Evolutionary conservation across 2,797 vertebrate species (phyloP).

Genomic region (Orientallactaga sibirica): DNA sequence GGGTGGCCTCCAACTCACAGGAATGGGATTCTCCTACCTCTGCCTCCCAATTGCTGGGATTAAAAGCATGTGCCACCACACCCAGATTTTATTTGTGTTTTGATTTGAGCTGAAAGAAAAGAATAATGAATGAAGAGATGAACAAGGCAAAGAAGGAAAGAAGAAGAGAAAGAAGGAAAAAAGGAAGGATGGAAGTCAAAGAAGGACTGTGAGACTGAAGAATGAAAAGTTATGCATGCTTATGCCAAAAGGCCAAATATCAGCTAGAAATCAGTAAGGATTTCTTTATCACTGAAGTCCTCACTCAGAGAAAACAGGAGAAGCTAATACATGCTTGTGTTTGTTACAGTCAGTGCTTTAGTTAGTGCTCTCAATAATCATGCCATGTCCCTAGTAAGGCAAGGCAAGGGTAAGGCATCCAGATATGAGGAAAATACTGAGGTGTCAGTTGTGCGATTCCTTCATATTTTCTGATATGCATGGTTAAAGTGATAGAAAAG

Average conservation of each 20-base stretch:
- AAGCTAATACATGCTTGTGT: not conserved
- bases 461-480: conserved; percentile 22
- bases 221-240: not conserved
- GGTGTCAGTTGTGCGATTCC: not conserved
- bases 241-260: not conserved
- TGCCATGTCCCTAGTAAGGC: conserved; percentile 1
- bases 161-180: fast-evolving
- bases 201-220: not conserved
- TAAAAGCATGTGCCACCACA: too few relatives aligned
- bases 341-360: not conserved
- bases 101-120: not conserved
- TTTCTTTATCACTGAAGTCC: not conserved
- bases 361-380: not conserved
- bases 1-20: too few relatives aligned
- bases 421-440: conserved; percentile 28
- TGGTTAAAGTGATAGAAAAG: conserved; percentile 47
- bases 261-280: not conserved
- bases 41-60: too few relatives aligned
- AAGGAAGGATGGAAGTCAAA: fast-evolving
- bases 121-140: fast-evolving
- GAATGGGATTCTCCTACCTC: too few relatives aligned
- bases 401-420: not conserved
- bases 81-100: not conserved
- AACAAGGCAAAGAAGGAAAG: too few relatives aligned
- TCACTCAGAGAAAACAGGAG: not conserved